Conservation (phyloP, 2,888 invertebrate species). For the Drosophila neutralis region DNA sequence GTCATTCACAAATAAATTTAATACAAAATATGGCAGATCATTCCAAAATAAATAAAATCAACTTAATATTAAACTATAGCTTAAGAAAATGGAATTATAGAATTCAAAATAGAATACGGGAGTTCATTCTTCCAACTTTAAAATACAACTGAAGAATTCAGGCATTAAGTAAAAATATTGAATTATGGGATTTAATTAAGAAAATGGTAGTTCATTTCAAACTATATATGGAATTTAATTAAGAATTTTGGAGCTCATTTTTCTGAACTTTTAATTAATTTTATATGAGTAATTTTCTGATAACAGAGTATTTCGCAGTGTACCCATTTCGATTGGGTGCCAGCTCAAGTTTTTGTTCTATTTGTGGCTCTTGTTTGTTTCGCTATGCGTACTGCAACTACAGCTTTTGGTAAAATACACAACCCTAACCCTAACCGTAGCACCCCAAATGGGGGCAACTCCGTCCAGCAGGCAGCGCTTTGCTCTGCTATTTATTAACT, state of each 20-base stretch:
- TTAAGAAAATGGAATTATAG: too few relatives aligned
- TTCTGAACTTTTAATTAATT: not conserved
- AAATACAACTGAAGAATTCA: not conserved
- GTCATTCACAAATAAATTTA: too few relatives aligned
- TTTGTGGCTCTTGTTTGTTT: slow-evolving; percentile 29
- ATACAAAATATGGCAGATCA: too few relatives aligned
- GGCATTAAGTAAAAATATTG: not conserved
- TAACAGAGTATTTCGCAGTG: slow-evolving; percentile 1
- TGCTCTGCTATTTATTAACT: slow-evolving; percentile 75
- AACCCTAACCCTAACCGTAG: slow-evolving; percentile 6
- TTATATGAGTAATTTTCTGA: not conserved
- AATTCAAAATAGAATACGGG: too few relatives aligned
- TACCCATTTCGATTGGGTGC: not conserved
- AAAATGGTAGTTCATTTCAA: not conserved
- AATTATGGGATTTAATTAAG: not conserved
- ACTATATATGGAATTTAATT: not conserved
- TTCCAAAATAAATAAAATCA: too few relatives aligned
- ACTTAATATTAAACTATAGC: too few relatives aligned
- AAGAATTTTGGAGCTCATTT: not conserved
- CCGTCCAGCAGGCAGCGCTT: not conserved
- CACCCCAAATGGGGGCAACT: not conserved
- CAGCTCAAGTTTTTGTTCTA: slow-evolving; percentile 4
- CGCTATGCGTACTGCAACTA: slow-evolving; percentile 51
- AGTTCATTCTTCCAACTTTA: too few relatives aligned
- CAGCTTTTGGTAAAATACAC: slow-evolving; percentile 45